Evolutionary conservation across 2,113 vertebrate genomes (phyloP), one percentile per base, ranked within the genome.

Genomic region (Serilophus lunatus): DNA sequence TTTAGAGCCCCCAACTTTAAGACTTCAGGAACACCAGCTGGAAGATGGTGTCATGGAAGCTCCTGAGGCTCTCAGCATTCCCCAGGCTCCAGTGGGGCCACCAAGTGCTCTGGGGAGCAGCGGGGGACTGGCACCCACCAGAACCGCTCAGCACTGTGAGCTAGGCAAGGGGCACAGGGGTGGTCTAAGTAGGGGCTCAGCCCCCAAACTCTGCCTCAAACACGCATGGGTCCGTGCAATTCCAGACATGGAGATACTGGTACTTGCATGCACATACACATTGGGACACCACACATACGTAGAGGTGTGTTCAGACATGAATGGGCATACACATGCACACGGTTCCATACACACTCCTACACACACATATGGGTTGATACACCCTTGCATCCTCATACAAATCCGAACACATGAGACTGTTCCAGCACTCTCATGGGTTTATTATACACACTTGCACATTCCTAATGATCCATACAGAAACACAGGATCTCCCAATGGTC

Each of bases 1-100:
- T 44, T 53, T n/a, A 29, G 25, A 80, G 31, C 2, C 8, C 50
- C 64, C 1, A 3, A 2, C 7, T 6, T 31, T 24, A 72, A 86
- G 18, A 14, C 17, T 25, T 61, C 1, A 4, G 40, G 40, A 79
- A 2, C 7, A 0, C 20, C 0, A 0, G 0, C 0, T 29, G 50
- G 22, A 45, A 49, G 9, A 42, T 1, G 36, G 10, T 59, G 17
- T 15, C 1, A 2, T 0, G 2, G 29, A 45, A 82, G 51, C 7
- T 3, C 1, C 18, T 0, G 3, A 86, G 42, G 29, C 26, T 82
- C 29, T 50, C 18, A 35, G 61, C 44, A 82, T 60, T 24, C 35
- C 31, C 18, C 9, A 10, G 44, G 23, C 14, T 15, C 12, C 19
- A 51, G 15, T 0, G 1, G 13, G 23, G 19, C 19, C 47, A 42